Evolutionary conservation across 2,113 vertebrate genomes (phyloP).

Genomic region (Alosa alosa): DNA sequence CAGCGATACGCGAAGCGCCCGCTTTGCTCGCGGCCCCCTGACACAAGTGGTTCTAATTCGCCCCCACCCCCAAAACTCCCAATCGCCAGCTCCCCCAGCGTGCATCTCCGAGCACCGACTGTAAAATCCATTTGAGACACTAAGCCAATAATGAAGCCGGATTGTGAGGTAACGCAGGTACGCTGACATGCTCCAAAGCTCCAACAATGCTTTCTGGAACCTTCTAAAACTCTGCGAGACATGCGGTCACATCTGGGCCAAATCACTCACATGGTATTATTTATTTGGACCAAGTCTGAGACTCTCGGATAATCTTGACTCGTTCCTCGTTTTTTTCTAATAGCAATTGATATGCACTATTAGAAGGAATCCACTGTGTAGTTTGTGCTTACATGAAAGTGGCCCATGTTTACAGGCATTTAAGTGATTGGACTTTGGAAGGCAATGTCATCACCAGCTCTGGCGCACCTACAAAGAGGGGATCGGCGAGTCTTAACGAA

Average conservation of each 20-base stretch:
- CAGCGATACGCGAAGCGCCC: not conserved
- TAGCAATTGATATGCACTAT: conserved; percentile 67
- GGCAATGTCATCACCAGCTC: conserved; percentile 62
- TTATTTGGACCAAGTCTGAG: conserved; percentile 66
- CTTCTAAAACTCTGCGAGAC: conserved; percentile 54
- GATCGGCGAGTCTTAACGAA: conserved; percentile 51
- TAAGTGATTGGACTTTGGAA: conserved; percentile 64
- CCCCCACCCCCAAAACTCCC: not conserved
- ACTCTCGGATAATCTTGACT: conserved; percentile 57
- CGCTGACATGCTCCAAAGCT: conserved; percentile 51
- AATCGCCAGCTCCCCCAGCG: conserved; percentile 28
- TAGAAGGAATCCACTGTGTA: conserved; percentile 65
- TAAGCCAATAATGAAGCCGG: conserved; percentile 67
- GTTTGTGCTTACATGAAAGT: conserved; percentile 64
- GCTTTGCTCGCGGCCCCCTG: not conserved
- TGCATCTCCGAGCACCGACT: conserved; percentile 54
- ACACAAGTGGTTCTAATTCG: conserved; percentile 60
- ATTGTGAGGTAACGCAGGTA: conserved; percentile 64
- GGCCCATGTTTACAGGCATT: conserved; percentile 61
- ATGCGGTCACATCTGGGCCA: conserved; percentile 59
- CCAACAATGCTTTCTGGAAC: conserved; percentile 54
- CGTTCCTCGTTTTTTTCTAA: conserved; percentile 47
- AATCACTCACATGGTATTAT: conserved; percentile 66
- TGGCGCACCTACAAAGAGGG: not conserved
- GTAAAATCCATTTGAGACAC: conserved; percentile 67